Evolutionary conservation across 2,888 invertebrate species (phyloP).

Genomic region (Allophyes oxyacanthae): DNA sequence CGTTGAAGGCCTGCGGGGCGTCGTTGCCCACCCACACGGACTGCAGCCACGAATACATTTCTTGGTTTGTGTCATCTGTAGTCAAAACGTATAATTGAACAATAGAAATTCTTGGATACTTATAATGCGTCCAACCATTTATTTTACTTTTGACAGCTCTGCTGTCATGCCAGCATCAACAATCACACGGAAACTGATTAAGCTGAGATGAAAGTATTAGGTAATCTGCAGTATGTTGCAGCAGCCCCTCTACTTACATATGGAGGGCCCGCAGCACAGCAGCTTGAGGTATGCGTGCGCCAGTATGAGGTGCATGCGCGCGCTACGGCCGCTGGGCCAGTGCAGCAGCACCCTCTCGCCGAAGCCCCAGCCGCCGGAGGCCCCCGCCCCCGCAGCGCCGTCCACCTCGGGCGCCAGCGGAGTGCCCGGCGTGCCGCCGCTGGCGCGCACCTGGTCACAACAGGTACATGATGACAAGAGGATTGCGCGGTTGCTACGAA

Average conservation of each 20-base stretch:
- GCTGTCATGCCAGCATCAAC: too few species aligned
- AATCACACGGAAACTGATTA: too few species aligned
- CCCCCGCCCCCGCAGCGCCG: conserved; percentile 61
- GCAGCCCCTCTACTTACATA: too few species aligned
- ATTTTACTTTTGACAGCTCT: too few species aligned
- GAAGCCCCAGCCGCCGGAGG: conserved; percentile 29
- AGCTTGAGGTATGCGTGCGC: too few species aligned
- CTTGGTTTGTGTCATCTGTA: conserved; percentile 83
- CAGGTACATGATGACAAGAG: background rate
- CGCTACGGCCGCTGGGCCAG: too few species aligned
- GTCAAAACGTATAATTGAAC: background rate
- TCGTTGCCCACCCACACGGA: conserved; percentile 93
- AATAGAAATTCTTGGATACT: too few species aligned
- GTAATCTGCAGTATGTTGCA: too few species aligned
- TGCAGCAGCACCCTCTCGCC: conserved; percentile 85
- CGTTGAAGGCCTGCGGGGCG: conserved; percentile 93
- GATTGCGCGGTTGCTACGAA: background rate
- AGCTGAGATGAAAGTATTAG: too few species aligned
- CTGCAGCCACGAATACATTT: conserved; percentile 91
- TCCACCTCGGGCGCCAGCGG: conserved; percentile 87
- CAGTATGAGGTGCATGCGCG: too few species aligned
- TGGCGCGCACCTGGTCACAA: conserved; percentile 70
- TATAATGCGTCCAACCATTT: too few species aligned
- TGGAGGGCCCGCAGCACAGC: too few species aligned
- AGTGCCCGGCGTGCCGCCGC: conserved; percentile 58